phyloP scores from a whole-genome alignment of 2,113 vertebrate species.

The Muntiacus reevesi region DNA sequence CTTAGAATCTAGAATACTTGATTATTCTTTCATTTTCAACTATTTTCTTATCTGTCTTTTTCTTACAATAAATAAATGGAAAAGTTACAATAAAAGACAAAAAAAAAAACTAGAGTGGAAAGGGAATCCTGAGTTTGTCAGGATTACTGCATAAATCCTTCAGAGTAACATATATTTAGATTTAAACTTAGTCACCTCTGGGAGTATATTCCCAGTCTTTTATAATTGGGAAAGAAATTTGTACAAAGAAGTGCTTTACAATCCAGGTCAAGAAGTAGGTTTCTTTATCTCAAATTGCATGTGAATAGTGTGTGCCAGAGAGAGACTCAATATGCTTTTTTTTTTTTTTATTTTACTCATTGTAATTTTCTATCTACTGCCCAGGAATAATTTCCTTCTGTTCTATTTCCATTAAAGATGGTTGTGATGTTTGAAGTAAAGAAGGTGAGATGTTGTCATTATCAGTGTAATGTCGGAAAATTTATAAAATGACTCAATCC shows the following conservation, averaged over 20 bases:
- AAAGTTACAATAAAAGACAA: not conserved
- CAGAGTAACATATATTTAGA: not conserved
- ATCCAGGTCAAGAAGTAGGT: not conserved
- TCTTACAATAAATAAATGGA: not conserved
- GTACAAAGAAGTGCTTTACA: not conserved
- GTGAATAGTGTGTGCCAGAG: not conserved
- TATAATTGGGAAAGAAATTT: not conserved
- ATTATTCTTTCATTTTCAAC: not conserved
- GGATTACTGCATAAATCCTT: not conserved
- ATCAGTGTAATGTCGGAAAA: not conserved
- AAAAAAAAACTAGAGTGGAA: not conserved
- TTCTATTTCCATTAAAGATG: not conserved
- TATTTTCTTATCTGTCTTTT: not conserved
- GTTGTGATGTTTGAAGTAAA: not conserved
- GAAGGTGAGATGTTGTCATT: not conserved
- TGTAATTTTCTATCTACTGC: not conserved
- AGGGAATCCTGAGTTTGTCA: not conserved
- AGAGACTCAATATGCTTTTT: not conserved
- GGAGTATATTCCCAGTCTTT: not conserved
- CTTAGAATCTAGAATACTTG: not conserved
- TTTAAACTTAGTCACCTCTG: not conserved
- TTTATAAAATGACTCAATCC: not conserved
- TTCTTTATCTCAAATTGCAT: not conserved
- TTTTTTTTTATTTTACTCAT: not conserved
- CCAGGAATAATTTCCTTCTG: not conserved